Percentiles rank a stretch among this genome's conserved stretches.
phyloP scores from a whole-genome alignment of 2,113 vertebrate genomes.

The Phocoena phocoena region DNA sequence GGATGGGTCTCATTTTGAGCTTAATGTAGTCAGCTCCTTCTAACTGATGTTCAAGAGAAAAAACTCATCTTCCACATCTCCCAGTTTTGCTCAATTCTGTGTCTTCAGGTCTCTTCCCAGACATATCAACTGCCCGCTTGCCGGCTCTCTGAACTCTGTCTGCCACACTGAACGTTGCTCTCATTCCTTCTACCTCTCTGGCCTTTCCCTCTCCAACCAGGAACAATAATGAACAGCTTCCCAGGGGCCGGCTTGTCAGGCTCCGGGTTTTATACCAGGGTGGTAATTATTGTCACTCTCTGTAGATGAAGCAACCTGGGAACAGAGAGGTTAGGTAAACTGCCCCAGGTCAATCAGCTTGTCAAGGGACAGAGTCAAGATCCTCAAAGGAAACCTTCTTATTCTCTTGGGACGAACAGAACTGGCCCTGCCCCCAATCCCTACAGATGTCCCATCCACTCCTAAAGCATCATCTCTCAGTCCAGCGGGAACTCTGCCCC shows the following conservation, averaged over 20 bases:
- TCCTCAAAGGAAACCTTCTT: neutral
- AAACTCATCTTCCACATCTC: fast-evolving
- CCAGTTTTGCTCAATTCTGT: neutral
- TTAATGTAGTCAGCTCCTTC: fast-evolving
- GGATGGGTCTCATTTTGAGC: neutral
- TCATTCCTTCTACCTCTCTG: fast-evolving
- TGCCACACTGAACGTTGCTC: fast-evolving
- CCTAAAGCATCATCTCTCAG: neutral
- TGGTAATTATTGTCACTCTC: fast-evolving
- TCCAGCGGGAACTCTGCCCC: neutral
- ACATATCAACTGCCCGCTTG: fast-evolving
- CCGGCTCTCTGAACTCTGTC: neutral
- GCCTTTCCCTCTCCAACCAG: neutral
- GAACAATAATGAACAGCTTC: fast-evolving
- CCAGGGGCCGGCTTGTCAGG: no score
- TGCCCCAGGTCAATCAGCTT: neutral
- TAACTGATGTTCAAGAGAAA: neutral
- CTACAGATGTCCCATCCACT: fast-evolving
- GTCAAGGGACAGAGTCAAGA: no score
- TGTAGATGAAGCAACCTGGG: neutral
- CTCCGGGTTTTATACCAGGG: fast-evolving
- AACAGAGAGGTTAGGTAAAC: neutral
- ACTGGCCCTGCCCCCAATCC: fast-evolving
- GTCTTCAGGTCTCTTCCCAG: neutral
- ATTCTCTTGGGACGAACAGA: neutral